A percentile compares a stretch with the other conserved stretches of the same genome.
Evolutionary conservation across 2,888 invertebrate species (phyloP).

Genomic region (Tetheella fluctuosa): DNA sequence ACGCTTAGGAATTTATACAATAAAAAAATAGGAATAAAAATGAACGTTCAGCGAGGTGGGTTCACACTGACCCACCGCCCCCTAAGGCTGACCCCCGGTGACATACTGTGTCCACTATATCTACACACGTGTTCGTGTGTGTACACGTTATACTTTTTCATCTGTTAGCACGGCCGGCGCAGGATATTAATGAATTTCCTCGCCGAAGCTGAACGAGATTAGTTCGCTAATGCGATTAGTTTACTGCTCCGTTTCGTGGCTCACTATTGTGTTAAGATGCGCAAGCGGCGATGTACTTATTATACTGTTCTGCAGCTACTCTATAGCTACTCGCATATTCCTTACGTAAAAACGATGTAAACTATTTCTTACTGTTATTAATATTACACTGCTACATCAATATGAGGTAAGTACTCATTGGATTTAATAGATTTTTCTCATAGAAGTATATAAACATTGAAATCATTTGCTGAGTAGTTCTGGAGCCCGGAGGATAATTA

Average conservation of each 20-base stretch:
- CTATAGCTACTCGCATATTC: no score
- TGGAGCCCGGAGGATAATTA: no score
- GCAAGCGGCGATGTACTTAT: constrained; percentile 20
- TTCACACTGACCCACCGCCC: constrained; percentile 11
- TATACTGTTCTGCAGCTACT: background rate
- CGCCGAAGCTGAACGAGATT: constrained; percentile 86
- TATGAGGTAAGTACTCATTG: no score
- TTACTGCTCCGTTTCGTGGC: constrained; percentile 43
- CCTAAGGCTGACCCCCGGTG: constrained; percentile 9
- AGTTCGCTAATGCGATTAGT: constrained; percentile 87
- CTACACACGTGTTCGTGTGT: constrained; percentile 6
- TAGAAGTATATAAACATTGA: no score
- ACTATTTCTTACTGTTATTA: no score
- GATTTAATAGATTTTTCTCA: no score
- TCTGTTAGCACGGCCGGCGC: constrained; percentile 58
- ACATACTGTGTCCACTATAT: constrained; percentile 12
- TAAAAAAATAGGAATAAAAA: constrained; percentile 33
- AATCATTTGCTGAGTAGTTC: no score
- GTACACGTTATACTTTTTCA: constrained; percentile 56
- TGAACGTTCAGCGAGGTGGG: constrained; percentile 18
- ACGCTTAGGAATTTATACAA: constrained; percentile 41
- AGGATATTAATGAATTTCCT: constrained; percentile 90
- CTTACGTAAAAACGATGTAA: no score
- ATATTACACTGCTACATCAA: no score
- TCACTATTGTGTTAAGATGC: constrained; percentile 48